Conservation (phyloP, 2,113 vertebrate genomes). For the Oenanthe oenanthe region DNA sequence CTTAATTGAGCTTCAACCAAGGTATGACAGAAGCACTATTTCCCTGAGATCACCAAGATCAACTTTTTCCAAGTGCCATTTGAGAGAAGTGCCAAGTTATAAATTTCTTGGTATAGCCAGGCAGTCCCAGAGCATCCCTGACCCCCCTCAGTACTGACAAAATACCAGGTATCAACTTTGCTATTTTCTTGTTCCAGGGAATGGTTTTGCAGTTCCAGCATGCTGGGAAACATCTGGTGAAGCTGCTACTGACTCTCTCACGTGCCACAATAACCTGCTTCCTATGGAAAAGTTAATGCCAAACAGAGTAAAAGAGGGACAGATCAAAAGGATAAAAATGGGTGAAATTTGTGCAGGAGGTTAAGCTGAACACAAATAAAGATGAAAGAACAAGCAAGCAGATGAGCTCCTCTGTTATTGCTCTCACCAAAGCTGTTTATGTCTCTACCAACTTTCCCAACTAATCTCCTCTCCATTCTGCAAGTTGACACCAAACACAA, state of each 20-base stretch:
- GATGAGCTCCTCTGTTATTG: background rate
- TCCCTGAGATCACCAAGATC: background rate
- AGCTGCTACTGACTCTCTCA: background rate
- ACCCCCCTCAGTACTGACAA: background rate
- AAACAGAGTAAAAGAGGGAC: background rate
- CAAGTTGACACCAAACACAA: constrained; percentile 21
- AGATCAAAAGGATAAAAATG: background rate
- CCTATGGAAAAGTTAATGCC: background rate
- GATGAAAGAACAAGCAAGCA: background rate
- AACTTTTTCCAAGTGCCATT: background rate
- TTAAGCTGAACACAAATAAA: background rate
- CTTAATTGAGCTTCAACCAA: background rate
- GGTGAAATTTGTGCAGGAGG: background rate
- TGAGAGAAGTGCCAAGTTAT: background rate
- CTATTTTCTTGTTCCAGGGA: background rate
- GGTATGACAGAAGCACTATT: background rate
- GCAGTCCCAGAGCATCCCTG: background rate
- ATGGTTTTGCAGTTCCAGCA: background rate
- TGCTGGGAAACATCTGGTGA: constrained; percentile 45
- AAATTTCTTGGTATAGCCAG: background rate
- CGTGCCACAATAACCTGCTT: background rate
- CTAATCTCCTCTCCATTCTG: constrained; percentile 37
- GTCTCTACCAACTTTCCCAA: constrained; percentile 10
- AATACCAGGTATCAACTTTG: background rate
- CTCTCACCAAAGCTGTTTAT: background rate